Percentiles rank a stretch among this genome's conserved stretches.
Conservation (phyloP, 2,113 vertebrate species). For the Ceyx margarethae region DNA sequence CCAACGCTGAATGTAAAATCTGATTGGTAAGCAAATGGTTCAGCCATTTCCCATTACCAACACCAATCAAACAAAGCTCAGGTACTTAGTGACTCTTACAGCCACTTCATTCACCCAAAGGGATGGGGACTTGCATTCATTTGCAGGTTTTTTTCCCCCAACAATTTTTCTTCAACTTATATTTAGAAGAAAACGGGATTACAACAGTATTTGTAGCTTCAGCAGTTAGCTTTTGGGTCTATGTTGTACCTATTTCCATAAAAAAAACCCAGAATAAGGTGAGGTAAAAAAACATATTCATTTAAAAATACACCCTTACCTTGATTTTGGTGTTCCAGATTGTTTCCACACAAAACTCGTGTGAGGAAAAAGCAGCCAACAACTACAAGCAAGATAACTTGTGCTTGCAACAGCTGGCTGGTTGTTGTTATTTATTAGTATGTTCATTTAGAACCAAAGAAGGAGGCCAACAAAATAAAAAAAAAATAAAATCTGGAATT, state of each 20-base stretch:
- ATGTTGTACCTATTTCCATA: background rate
- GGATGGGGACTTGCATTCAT: background rate
- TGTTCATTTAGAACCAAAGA: background rate
- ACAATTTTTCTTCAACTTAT: background rate
- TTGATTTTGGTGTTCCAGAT: conserved; percentile 24
- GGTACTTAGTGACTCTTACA: background rate
- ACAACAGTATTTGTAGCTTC: background rate
- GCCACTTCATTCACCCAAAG: background rate
- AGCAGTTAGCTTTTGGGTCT: background rate
- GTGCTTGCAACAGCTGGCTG: background rate
- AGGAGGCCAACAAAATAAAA: too few relatives aligned
- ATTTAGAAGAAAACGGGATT: background rate
- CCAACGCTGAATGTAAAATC: background rate
- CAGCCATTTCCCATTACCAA: background rate
- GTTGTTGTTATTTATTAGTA: background rate
- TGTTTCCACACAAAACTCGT: conserved; percentile 33
- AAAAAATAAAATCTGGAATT: background rate
- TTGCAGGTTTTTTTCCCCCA: background rate
- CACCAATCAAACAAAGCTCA: background rate
- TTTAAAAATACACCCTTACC: conserved; percentile 31
- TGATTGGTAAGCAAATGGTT: conserved; percentile 4
- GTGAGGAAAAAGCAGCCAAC: conserved; percentile 33
- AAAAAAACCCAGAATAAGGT: background rate
- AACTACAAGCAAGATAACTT: background rate
- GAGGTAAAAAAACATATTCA: background rate